These are phyloP conservation scores for Acanthurus leucopareius DNA, from an alignment of 2,797 vertebrate species.

Conservation along the genomic window DNA sequence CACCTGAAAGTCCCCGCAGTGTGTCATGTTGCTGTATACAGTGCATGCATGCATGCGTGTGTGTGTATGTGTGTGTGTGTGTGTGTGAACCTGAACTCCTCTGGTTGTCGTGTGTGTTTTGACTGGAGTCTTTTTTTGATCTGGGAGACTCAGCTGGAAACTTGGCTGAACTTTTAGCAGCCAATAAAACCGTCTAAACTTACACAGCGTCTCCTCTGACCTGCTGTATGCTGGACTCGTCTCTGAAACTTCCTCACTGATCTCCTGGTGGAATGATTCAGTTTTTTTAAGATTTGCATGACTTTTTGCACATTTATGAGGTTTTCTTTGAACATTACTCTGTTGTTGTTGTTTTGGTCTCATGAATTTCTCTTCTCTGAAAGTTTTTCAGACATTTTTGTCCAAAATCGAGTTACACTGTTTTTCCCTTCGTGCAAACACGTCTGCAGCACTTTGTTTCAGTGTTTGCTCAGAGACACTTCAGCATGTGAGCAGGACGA, in stretches of 20 bases:
- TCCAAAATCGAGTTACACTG: no score
- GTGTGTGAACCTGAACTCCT: slow-evolving; percentile 20
- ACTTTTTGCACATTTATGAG: background rate
- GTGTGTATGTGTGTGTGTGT: slow-evolving; percentile 35
- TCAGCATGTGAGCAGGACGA: no score
- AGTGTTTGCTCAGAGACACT: no score
- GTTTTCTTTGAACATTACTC: background rate
- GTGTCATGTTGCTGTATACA: slow-evolving; percentile 51
- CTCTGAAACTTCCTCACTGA: background rate
- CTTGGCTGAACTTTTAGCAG: slow-evolving; percentile 36
- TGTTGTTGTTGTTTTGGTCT: background rate
- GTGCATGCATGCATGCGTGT: slow-evolving; percentile 40
- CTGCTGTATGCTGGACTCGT: background rate
- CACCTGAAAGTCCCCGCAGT: slow-evolving; percentile 35
- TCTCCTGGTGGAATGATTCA: background rate
- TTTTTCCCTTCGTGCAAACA: no score
- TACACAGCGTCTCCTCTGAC: slow-evolving; percentile 10
- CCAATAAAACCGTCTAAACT: slow-evolving; percentile 39
- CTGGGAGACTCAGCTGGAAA: slow-evolving; percentile 54
- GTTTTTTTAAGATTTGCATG: background rate
- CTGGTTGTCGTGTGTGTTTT: slow-evolving; percentile 39
- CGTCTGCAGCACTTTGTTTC: no score
- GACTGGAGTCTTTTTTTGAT: slow-evolving; percentile 47
- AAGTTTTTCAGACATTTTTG: no score
- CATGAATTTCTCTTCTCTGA: background rate